phyloP scores from a whole-genome alignment of 2,113 vertebrate species.

The Ictalurus punctatus region DNA sequence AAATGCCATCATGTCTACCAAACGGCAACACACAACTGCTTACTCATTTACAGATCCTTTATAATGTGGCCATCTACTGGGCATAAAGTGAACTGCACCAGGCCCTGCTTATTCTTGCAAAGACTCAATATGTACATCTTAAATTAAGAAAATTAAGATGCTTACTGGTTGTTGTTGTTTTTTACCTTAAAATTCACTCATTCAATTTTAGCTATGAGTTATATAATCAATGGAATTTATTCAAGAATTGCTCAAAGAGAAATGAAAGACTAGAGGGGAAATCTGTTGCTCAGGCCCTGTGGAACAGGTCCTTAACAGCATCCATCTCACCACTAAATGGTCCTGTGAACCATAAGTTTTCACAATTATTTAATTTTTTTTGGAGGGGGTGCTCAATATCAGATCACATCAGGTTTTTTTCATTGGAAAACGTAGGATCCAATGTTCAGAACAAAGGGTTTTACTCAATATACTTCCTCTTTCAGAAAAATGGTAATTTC shows the following conservation, averaged over 20 bases:
- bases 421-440: not conserved
- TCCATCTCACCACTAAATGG: too few relatives aligned
- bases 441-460: not conserved
- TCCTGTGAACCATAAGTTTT: too few relatives aligned
- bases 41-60: not conserved
- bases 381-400: too few relatives aligned
- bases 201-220: not conserved
- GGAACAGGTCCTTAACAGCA: not conserved
- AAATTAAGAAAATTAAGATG: not conserved
- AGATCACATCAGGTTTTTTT: not conserved
- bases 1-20: not conserved
- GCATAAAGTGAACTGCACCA: not conserved
- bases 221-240: not conserved
- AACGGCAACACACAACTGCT: not conserved
- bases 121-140: not conserved
- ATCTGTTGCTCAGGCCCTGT: not conserved
- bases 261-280: not conserved
- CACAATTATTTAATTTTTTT: too few relatives aligned
- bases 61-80: slow-evolving; percentile 31
- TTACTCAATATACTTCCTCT: not conserved
- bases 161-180: not conserved
- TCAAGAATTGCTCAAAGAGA: not conserved
- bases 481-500: not conserved
- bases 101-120: not conserved
- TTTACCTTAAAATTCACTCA: not conserved